Evolutionary conservation across 2,797 vertebrate species (phyloP).

Genomic region (Falco biarmicus): DNA sequence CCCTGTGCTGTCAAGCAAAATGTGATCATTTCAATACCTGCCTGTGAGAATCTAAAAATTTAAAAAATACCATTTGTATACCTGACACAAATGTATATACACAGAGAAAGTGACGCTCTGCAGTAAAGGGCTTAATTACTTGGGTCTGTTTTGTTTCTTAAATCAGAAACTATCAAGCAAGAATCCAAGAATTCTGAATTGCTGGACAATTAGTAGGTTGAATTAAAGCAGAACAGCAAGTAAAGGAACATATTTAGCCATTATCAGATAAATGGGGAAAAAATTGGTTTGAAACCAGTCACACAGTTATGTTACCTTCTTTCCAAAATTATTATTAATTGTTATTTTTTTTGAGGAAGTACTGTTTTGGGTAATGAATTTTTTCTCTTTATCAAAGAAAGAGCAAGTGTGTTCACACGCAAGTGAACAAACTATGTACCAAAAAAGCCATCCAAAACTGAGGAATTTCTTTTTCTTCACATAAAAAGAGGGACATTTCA

Average conservation of each 20-base stretch:
- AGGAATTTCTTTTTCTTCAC: background rate
- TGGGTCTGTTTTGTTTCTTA: background rate
- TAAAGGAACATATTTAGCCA: background rate
- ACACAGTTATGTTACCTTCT: background rate
- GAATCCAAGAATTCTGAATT: background rate
- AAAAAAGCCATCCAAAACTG: rapidly evolving
- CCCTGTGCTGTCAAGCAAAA: background rate
- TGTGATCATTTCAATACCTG: background rate
- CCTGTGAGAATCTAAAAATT: background rate
- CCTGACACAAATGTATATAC: background rate
- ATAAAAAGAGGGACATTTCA: background rate
- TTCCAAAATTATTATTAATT: background rate
- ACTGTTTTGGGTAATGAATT: rapidly evolving
- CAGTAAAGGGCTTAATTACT: background rate
- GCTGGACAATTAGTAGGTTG: background rate
- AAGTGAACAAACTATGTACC: background rate
- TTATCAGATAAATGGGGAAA: background rate
- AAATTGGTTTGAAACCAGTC: background rate
- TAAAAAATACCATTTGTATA: background rate
- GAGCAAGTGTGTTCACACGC: rapidly evolving
- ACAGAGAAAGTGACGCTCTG: background rate
- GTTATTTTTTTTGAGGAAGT: background rate
- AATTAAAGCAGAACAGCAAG: background rate
- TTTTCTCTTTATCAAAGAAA: background rate
- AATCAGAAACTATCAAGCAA: background rate